These are phyloP conservation scores for Aurelia sp. DNA, from an alignment of 30 jellyfish, hydroid and myxozoan species.

Conservation along the genomic window DNA sequence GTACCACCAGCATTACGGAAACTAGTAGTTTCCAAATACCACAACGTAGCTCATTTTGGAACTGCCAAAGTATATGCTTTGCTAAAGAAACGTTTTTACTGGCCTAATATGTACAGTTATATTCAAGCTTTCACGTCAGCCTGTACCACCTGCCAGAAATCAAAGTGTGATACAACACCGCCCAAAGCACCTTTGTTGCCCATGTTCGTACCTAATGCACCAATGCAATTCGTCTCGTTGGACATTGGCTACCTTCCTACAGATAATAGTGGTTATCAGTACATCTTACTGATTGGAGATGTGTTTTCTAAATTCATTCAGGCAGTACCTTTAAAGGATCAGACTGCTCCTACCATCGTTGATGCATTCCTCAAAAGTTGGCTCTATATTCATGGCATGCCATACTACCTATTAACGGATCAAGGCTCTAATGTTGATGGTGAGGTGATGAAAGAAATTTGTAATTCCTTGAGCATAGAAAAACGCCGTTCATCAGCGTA, in stretches of 20 bases:
- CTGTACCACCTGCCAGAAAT: conserved; percentile 49
- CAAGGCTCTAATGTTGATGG: conserved; percentile 59
- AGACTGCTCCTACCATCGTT: conserved; percentile 41
- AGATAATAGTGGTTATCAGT: conserved; percentile 47
- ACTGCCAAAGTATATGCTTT: conserved; percentile 52
- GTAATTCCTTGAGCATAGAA: conserved; percentile 16
- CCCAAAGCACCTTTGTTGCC: conserved; percentile 63
- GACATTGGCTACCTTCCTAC: conserved; percentile 59
- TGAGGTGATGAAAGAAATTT: not conserved
- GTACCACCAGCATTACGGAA: conserved; percentile 42
- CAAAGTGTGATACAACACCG: conserved; percentile 60
- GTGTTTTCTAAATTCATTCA: conserved; percentile 50
- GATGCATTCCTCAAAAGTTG: conserved; percentile 38
- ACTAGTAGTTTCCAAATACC: conserved; percentile 18
- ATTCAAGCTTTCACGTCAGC: conserved; percentile 13
- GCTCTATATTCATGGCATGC: conserved; percentile 39
- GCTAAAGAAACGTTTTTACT: conserved; percentile 43
- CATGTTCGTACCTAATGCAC: conserved; percentile 55
- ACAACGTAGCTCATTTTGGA: conserved; percentile 52
- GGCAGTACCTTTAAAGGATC: conserved; percentile 65
- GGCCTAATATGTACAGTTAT: conserved; percentile 68
- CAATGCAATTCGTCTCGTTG: conserved; percentile 51
- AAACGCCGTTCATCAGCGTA: conserved; percentile 15
- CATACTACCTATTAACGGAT: conserved; percentile 44
- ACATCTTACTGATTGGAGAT: conserved; percentile 54